Base-by-base conservation (phyloP, 2,113 vertebrate species). In the Sarotherodon lohbergeri region DNA sequence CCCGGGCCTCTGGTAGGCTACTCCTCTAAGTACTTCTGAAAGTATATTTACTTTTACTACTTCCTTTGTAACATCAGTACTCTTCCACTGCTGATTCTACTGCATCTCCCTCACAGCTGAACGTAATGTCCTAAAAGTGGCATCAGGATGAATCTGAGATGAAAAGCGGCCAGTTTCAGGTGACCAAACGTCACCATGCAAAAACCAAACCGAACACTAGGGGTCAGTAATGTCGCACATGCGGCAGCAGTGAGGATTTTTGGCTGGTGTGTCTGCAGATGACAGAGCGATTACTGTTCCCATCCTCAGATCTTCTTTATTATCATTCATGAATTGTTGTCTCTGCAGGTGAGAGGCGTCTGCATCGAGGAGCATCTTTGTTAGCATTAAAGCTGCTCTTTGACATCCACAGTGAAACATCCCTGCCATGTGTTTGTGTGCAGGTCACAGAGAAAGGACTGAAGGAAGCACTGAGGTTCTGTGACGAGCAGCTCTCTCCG, bases 131-230 rank as follows among this genome's bases (percentile, higher is more conserved):
- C 66, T 71, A 71, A 43, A 24, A 24, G n/a, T 71, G 36, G 7
- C 66, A 71, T 43, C n/a, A 71, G 63, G 63, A 71, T 43, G 36
- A 71, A 6, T 71, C 66, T 71, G 66, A 71, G 39, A 4, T 43
- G 36, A 24, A 36, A 63, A n/a, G 16, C n/a, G 2, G 5, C 4
- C 32, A 66, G n/a, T 41, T 24, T 41, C 22, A 29, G 41, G 39
- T 4, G 9, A 81, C 14, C 16, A 43, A 59, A 11, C 3, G 7
- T 13, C 17, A 29, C 12, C 55, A 61, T 61, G 39, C 27, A n/a
- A 48, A 29, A 9, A 2, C 39, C 0, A 0, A 3, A 48, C 1
- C 2, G 5, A 34, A 61, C 56, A 61, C 39, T 22, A 82, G 56
- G 32, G 80, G 56, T 46, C 80, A 3, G n/a, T 29, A 46, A 32